phyloP scores from a whole-genome alignment of 2,113 vertebrate genomes.

The Scophthalmus maximus region DNA sequence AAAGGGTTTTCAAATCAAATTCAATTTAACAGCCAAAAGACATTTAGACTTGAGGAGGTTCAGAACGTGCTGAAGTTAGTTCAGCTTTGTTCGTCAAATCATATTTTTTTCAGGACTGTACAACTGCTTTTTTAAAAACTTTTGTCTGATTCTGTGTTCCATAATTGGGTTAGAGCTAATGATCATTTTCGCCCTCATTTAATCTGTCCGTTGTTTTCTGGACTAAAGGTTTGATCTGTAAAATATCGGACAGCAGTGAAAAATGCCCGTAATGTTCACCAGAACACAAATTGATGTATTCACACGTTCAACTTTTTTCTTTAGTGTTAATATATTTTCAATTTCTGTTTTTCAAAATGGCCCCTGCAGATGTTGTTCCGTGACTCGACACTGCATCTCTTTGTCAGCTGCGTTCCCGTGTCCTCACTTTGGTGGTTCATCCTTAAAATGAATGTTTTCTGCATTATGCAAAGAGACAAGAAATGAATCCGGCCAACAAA shows the following conservation, averaged over 20 bases:
- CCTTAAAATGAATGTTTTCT: slow-evolving; percentile 42
- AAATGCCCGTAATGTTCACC: neutral
- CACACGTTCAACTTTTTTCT: no score
- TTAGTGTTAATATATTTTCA: no score
- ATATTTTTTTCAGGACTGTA: no score
- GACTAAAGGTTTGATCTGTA: neutral
- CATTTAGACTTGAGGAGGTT: slow-evolving; percentile 21
- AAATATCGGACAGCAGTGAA: no score
- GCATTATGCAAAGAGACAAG: slow-evolving; percentile 26
- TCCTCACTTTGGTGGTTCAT: slow-evolving; percentile 19
- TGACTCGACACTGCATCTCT: slow-evolving; percentile 13
- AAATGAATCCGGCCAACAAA: slow-evolving; percentile 35
- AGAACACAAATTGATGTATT: no score
- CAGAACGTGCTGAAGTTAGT: no score
- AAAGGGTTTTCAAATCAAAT: slow-evolving; percentile 44
- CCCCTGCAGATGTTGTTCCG: neutral
- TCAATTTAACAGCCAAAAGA: slow-evolving; percentile 30
- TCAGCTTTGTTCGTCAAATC: no score
- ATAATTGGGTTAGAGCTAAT: no score
- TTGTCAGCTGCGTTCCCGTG: neutral
- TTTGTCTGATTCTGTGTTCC: no score
- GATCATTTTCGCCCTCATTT: neutral
- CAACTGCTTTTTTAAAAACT: no score
- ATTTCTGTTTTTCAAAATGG: slow-evolving; percentile 9
- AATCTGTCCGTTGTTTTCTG: neutral